Base-by-base conservation (phyloP, 2,888 invertebrate genomes). In the Magallana nippona region DNA sequence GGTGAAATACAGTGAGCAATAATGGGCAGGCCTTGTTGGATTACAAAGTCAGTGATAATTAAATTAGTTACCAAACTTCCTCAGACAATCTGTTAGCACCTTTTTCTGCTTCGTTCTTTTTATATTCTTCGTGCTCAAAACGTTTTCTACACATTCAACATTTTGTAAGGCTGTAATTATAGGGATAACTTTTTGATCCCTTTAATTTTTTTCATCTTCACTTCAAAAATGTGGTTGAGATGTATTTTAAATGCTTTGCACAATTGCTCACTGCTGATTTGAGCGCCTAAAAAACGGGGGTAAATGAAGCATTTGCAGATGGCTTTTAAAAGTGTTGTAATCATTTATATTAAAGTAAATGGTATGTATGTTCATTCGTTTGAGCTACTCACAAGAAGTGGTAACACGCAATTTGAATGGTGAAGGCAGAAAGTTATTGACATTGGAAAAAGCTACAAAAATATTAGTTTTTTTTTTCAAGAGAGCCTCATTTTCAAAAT, bases 171-270 rank as follows among this genome's bases (percentile, higher is more conserved):
- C 11, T 19, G 27, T 71, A 27, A 27, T 71, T 32, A 71, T 27
- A 15, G 32, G 71, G 27, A 27, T 27, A 71, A 11, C 71, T 27
- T 22, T 15, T 71, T 71, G 22, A 71, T 71, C 71, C 71, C 5
- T 71, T 71, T 71, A 71, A 71, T 71, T 71, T 19, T 71, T 71
- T 71, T 19, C 63, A 27, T 71, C 44, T 44, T 44, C 17, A 13
- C 71, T 71, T 22, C 44, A 44, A 44, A 27, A 22, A 71, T 8
- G 32, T 15, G 10, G 71, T 71, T 71, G 71, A 71, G 71, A 71
- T 27, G 71, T 71, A 15, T 62, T 62, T 71, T 71, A 71, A 63
- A 71, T 71, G 71, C 27, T 22, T 71, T 60, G 60, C 60, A 60
- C 60, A 60, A 60, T 60, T n/a, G n/a, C 44, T 60, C n/a, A 27